A percentile compares a stretch with the other conserved stretches of the same genome.
Evolutionary conservation across 2,888 invertebrate species (phyloP).

Genomic region (Dimorphilus gyrociliatus): DNA sequence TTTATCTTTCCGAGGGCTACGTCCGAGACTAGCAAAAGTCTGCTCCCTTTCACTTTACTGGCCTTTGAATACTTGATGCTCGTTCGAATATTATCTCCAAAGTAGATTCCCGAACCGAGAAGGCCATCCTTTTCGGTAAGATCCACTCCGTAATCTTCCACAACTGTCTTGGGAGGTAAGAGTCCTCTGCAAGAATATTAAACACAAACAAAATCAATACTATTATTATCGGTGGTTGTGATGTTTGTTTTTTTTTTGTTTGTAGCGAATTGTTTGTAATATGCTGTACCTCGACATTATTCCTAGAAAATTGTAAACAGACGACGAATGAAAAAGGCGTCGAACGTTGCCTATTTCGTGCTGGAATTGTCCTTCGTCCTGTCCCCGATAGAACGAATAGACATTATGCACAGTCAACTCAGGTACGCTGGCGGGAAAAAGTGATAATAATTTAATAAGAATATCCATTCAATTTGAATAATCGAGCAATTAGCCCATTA

Average conservation of each 20-base stretch:
- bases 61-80: conserved; percentile 19
- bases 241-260: conserved; percentile 3
- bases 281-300: conserved; percentile 27
- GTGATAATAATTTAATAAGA: too few relatives aligned
- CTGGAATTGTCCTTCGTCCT: conserved; percentile 19
- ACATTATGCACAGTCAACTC: conserved; percentile 13
- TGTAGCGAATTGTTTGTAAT: too few relatives aligned
- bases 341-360: conserved; percentile 13
- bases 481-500: too few relatives aligned
- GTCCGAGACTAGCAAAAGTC: conserved; percentile 26
- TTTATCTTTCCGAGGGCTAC: conserved; percentile 28
- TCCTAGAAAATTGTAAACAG: conserved; percentile 28
- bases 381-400: conserved; percentile 18
- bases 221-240: too few relatives aligned
- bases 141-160: conserved; percentile 29
- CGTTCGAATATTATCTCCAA: conserved; percentile 24
- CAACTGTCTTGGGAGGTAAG: conserved; percentile 29
- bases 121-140: conserved; percentile 27
- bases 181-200: conserved; percentile 26
- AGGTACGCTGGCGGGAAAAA: too few relatives aligned
- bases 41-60: conserved; percentile 17
- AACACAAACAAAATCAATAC: too few relatives aligned
- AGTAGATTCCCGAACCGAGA: conserved; percentile 34
- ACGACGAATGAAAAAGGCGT: conserved; percentile 28
- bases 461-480: too few relatives aligned